These are phyloP conservation scores for Heterotis niloticus DNA, from an alignment of 2,113 vertebrate species.

Conservation along the genomic window DNA sequence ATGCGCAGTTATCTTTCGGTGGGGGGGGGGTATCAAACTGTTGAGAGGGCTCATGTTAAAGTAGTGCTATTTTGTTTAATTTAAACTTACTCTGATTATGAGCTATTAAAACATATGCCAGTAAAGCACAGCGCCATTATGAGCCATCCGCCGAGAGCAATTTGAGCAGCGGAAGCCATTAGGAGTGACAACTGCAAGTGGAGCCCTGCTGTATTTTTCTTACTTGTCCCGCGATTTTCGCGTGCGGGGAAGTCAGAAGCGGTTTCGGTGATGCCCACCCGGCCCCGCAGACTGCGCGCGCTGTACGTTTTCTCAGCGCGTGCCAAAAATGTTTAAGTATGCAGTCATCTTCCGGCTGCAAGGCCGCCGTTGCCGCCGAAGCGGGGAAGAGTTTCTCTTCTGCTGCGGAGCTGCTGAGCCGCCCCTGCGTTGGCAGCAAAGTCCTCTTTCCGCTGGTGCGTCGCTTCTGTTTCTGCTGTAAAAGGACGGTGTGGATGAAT, in stretches of 20 bases:
- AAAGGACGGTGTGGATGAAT: too few species aligned
- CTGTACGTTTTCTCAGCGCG: neutral
- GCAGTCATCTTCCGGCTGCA: neutral
- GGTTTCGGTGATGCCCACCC: neutral
- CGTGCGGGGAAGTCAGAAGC: slow-evolving; percentile 4
- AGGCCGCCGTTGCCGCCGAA: slow-evolving; percentile 3
- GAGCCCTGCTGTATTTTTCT: slow-evolving; percentile 15
- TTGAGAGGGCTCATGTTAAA: slow-evolving; percentile 51
- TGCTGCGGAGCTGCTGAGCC: too few species aligned
- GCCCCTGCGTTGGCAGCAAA: too few species aligned
- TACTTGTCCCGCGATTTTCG: neutral
- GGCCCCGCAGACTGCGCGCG: neutral
- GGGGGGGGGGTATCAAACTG: slow-evolving; percentile 25
- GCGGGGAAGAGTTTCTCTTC: neutral
- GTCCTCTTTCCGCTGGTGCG: too few species aligned
- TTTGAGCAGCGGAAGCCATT: slow-evolving; percentile 33
- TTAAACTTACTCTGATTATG: slow-evolving; percentile 26
- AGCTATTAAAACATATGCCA: slow-evolving; percentile 29
- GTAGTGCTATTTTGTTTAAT: slow-evolving; percentile 31
- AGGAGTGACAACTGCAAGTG: slow-evolving; percentile 22
- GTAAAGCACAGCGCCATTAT: slow-evolving; percentile 26
- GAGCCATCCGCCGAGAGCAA: slow-evolving; percentile 37
- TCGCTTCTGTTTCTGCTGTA: too few species aligned
- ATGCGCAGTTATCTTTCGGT: slow-evolving; percentile 20
- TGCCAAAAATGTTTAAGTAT: neutral